These are phyloP conservation scores for Rhamnusium bicolor DNA, from an alignment of 2,888 invertebrate species.

Conservation along the genomic window DNA sequence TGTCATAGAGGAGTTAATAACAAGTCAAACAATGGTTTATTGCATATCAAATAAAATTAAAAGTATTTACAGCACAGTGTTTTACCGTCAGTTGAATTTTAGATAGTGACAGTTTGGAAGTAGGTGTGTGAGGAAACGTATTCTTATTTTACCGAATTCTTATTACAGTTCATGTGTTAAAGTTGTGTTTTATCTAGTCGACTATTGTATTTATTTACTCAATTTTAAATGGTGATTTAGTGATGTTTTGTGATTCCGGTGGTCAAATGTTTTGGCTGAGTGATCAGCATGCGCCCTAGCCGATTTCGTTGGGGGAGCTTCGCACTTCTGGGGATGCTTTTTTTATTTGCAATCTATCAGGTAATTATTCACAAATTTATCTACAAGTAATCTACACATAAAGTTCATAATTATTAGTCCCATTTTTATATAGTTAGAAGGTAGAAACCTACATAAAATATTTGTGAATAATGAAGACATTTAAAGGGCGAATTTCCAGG, in stretches of 20 bases:
- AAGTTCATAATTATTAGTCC: no score
- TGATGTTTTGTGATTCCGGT: constrained; percentile 59
- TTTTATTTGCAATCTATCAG: constrained; percentile 43
- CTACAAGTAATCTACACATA: background rate
- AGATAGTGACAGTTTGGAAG: constrained; percentile 46
- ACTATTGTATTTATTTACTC: constrained; percentile 27
- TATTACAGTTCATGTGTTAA: constrained; percentile 22
- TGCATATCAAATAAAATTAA: constrained; percentile 54
- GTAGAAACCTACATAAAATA: background rate
- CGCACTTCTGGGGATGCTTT: constrained; percentile 58
- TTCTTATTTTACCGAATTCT: constrained; percentile 26
- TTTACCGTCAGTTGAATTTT: constrained; percentile 43
- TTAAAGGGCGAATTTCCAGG: background rate
- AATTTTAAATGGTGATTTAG: constrained; percentile 47
- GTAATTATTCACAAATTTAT: constrained; percentile 32
- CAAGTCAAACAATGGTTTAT: constrained; percentile 58
- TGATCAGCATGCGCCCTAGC: constrained; percentile 61
- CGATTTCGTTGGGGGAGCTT: constrained; percentile 55
- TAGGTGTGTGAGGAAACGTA: constrained; percentile 48
- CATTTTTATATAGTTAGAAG: background rate
- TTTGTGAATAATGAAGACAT: background rate
- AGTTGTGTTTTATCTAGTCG: constrained; percentile 34
- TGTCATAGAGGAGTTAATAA: constrained; percentile 53
- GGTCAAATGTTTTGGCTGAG: constrained; percentile 59
- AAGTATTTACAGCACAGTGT: constrained; percentile 36